Conservation (phyloP, 2,888 invertebrate genomes). For the Myathropa florea region DNA sequence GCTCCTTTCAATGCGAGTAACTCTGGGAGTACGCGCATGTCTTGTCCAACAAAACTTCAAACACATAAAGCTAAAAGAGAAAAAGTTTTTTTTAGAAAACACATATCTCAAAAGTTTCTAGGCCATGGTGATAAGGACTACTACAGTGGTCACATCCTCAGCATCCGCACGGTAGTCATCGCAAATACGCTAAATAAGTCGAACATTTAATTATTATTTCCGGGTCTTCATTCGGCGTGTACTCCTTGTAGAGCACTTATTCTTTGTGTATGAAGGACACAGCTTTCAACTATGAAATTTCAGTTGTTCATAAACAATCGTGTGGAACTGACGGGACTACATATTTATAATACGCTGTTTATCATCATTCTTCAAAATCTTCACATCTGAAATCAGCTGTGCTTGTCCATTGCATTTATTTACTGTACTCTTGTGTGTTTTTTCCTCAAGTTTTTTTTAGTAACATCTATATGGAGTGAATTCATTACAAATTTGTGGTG, state of each 20-base stretch:
- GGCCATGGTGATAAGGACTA: constrained; percentile 6
- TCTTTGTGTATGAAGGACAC: constrained; percentile 8
- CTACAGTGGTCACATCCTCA: constrained; percentile 4
- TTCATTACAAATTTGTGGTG: background rate
- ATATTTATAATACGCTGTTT: background rate
- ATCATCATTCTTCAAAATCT: constrained; percentile 19
- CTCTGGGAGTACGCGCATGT: background rate
- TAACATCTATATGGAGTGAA: no score
- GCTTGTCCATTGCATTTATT: background rate
- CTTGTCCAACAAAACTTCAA: background rate
- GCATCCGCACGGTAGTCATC: constrained; percentile 52
- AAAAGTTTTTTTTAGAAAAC: background rate
- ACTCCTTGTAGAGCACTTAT: constrained; percentile 22
- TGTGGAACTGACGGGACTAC: background rate
- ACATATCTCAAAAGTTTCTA: constrained; percentile 9
- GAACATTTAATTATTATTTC: constrained; percentile 51
- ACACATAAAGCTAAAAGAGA: background rate
- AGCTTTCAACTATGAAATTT: constrained; percentile 30
- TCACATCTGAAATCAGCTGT: background rate
- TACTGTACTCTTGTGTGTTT: background rate
- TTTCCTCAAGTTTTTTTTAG: background rate
- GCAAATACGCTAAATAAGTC: constrained; percentile 39
- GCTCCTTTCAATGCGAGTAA: background rate
- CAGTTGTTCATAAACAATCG: constrained; percentile 40
- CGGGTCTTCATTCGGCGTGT: constrained; percentile 48